Evolutionary conservation across 2,888 invertebrate genomes (phyloP), one percentile per base, ranked within the genome.

Genomic region (Himalopsyche kuldschensis): DNA sequence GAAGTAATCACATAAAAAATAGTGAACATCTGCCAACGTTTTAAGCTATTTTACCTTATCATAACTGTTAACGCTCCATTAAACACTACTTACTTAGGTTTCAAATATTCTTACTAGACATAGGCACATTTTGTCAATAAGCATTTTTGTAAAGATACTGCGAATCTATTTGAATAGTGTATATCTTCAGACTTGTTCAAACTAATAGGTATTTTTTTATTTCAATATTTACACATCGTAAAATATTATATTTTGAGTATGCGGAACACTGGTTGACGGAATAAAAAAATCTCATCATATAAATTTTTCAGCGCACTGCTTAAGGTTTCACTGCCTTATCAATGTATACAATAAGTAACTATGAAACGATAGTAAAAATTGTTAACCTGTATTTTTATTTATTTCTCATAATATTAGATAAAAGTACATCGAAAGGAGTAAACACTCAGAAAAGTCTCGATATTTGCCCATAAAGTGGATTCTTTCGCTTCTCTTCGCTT

Each of bases 401-500:
- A 55, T 55, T 55, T 55, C 55, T 55, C 55, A 55, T 55, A 55
- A 55, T 55, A 20, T 55, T 20, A 55, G 55, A 55, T 20, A 55
- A 55, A 55, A 55, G 20, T 55, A 55, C 55, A 55, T 20, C 20
- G 20, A 55, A 24, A 20, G 55, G 8, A 20, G 24, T 55, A 55
- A 55, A 55, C 55, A 55, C 55, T 20, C 55, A 55, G 55, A 55
- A 55, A 55, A 30, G 31, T 32, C 75, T 75, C 75, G 31, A 32
- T 30, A 30, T 75, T 75, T 20, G 20, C 55, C 55, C 55, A 55
- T 55, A 55, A 55, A 55, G 55, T 55, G 24, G 77, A 77, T 32
- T 77, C 20, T 35, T 35, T 77, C 77, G 77, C 77, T 47, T 82
- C 78, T 17, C 31, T 63, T 75, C 30, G 35, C 78, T 46, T 82